Evolutionary conservation across 1,140 invertebrate species (phyloP).

Genomic region (Sarcophaga peregrina): DNA sequence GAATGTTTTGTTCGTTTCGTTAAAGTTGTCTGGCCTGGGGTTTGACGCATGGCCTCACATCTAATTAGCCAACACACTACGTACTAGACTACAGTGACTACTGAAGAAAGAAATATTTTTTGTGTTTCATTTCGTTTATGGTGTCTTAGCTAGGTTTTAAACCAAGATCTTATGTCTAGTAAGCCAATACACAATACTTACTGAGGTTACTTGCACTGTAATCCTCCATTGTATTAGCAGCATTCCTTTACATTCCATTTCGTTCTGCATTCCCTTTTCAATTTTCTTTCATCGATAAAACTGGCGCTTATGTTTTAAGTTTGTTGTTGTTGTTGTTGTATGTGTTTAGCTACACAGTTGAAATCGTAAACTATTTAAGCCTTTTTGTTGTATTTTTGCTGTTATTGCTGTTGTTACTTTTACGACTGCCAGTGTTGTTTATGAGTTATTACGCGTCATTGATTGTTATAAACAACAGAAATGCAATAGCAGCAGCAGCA

Average conservation of each 20-base stretch:
- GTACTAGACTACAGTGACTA: no score
- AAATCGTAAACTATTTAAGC: conserved; percentile 6
- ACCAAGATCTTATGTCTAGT: no score
- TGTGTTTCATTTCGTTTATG: no score
- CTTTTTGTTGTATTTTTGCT: background rate
- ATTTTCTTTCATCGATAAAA: background rate
- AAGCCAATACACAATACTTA: no score
- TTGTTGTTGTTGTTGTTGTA: background rate
- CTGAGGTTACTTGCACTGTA: background rate
- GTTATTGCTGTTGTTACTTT: no score
- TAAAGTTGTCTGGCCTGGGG: no score
- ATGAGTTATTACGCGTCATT: conserved; percentile 38
- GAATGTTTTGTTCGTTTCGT: no score
- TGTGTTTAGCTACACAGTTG: no score
- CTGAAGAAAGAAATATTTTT: no score
- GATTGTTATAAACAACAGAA: conserved; percentile 19
- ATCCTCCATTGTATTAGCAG: background rate
- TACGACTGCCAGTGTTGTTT: background rate
- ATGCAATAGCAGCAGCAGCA: background rate
- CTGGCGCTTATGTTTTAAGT: background rate
- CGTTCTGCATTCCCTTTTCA: background rate
- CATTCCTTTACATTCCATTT: background rate
- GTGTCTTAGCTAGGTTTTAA: no score
- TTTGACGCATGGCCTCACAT: no score
- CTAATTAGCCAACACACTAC: no score